Base-by-base conservation (phyloP, 2,113 vertebrate species). In the Sylvia atricapilla region DNA sequence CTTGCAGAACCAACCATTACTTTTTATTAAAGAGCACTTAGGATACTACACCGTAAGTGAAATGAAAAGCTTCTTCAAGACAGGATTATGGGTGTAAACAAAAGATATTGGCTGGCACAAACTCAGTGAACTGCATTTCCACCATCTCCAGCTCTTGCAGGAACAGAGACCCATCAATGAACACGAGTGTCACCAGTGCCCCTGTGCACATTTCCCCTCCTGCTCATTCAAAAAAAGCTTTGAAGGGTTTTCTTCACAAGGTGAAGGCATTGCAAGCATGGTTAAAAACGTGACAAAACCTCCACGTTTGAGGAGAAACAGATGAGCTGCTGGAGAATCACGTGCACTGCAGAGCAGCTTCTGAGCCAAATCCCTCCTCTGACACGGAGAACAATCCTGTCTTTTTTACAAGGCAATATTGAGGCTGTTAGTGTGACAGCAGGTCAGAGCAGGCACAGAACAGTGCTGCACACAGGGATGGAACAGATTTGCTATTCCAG, bases 11-110 rank as follows among this genome's bases (percentile, higher is more conserved):
- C 7, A 70, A 75, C 9, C 35, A 11, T 22, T 58, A 2, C 19
- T 67, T 55, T 39, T 59, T 15, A 13, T 22, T 52, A 5, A 55
- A 24, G 14, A 64, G 52, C 44, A 39, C 15, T 33, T 37, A 7
- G 0, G 0, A 49, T 6, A 15, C 2, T n/a, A 21, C 9, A 47
- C 15, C 0, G 22, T 3, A 52, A 80, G 21, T 41, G 33, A 70
- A 59, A 84, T 1, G 0, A 62, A 50, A 31, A 91, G 11, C 37
- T 55, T 63, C 41, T 63, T 41, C 7, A 82, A 50, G 49, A 15
- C 59, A 33, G 20, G 35, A 67, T 67, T 35, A 5, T 11, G 22
- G 49, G 19, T 15, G 22, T 53, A 47, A 39, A 56, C 18, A 63
- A 10, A 68, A 69, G 27, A 15, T 15, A 62, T 0, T 39, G 52